Conservation (phyloP, 2,888 invertebrate species). For the Cataglyphis livida region DNA sequence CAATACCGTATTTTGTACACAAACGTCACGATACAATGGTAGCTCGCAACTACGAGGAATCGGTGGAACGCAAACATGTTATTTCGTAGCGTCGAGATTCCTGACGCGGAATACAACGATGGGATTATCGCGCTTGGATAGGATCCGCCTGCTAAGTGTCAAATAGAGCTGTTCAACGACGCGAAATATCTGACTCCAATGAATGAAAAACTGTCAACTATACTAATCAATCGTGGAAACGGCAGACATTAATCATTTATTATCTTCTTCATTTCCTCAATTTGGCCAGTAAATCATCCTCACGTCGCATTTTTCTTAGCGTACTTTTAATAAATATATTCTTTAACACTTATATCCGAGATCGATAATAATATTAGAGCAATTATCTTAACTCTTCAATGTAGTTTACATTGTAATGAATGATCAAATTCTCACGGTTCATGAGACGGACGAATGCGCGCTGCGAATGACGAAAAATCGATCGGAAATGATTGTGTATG, state of each 20-base stretch:
- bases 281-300: background rate
- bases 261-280: background rate
- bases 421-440: constrained; percentile 36
- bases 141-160: constrained; percentile 56
- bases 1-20: constrained; percentile 84
- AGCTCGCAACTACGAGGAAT: constrained; percentile 72
- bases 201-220: constrained; percentile 22
- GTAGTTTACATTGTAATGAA: constrained; percentile 51
- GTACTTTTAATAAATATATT: background rate
- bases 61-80: constrained; percentile 77
- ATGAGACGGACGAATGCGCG: constrained; percentile 56
- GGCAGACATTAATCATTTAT: constrained; percentile 4
- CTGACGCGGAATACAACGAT: constrained; percentile 78
- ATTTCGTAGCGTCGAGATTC: constrained; percentile 63
- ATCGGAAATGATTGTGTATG: constrained; percentile 55
- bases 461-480: constrained; percentile 40
- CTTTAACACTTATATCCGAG: background rate
- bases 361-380: background rate
- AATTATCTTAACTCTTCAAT: background rate
- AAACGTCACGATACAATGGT: constrained; percentile 79
- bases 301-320: background rate
- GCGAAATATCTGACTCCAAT: constrained; percentile 53
- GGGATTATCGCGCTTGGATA: constrained; percentile 77
- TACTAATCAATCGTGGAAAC: constrained; percentile 9
- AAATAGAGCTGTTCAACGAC: constrained; percentile 49